These are phyloP conservation scores for Drosophila kohkoa DNA, from an alignment of 1,140 invertebrate genomes.

Conservation along the genomic window DNA sequence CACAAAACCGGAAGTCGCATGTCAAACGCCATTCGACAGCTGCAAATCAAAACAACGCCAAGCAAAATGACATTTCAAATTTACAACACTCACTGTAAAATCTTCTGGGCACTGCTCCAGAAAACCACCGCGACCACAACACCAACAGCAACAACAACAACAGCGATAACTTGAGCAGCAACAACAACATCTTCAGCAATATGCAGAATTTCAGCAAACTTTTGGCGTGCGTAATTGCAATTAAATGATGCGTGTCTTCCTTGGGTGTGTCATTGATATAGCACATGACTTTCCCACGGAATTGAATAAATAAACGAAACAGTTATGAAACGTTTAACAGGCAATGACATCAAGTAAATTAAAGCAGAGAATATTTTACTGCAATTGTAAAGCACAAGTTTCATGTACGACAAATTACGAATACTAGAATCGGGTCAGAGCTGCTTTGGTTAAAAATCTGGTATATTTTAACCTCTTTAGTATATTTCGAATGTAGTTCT, in stretches of 20 bases:
- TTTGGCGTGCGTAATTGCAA: conserved; percentile 46
- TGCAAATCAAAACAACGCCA: conserved; percentile 70
- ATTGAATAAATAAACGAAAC: neutral
- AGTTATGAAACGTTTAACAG: neutral
- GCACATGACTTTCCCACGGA: neutral
- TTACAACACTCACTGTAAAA: conserved; percentile 19
- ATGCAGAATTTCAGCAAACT: conserved; percentile 6
- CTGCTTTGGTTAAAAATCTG: too few relatives aligned
- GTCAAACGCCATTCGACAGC: conserved; percentile 64
- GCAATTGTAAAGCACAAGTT: neutral
- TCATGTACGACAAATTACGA: too few relatives aligned
- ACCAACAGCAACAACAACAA: conserved; percentile 23
- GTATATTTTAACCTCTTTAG: too few relatives aligned
- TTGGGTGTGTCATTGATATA: neutral
- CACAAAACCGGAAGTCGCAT: conserved; percentile 58
- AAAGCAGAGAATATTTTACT: neutral
- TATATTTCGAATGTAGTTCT: too few relatives aligned
- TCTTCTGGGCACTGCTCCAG: conserved; percentile 53
- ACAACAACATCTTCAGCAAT: neutral
- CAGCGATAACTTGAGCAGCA: conserved; percentile 1
- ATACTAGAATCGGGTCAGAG: too few relatives aligned
- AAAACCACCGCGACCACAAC: conserved; percentile 15
- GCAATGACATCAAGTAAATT: neutral
- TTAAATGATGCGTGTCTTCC: conserved; percentile 52
- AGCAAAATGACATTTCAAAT: conserved; percentile 34